Percentiles rank a stretch among this genome's conserved stretches.
These are phyloP conservation scores for Bemisia tabaci DNA, from an alignment of 1,140 invertebrate species.

Conservation along the genomic window DNA sequence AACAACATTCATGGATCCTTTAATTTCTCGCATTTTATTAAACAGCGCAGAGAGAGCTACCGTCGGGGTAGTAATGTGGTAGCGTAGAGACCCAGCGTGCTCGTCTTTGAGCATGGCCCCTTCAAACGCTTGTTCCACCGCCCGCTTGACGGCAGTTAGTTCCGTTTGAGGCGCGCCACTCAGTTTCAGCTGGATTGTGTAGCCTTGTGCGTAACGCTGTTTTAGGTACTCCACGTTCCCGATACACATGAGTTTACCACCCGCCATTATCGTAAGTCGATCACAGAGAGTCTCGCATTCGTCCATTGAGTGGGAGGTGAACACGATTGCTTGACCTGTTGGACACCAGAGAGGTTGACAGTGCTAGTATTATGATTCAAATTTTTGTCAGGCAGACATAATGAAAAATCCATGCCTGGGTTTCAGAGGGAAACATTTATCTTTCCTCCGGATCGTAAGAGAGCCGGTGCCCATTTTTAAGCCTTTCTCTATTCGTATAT, in stretches of 20 bases:
- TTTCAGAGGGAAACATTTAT: too few species aligned
- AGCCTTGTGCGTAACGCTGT: conserved; percentile 32
- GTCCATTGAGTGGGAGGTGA: too few species aligned
- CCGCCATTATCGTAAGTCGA: conserved; percentile 74
- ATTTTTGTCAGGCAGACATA: too few species aligned
- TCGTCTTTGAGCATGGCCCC: too few species aligned
- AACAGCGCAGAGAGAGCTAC: conserved; percentile 39
- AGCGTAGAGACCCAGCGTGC: conserved; percentile 42
- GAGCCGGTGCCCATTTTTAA: too few species aligned
- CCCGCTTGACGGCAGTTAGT: conserved; percentile 9
- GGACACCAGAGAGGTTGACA: too few species aligned
- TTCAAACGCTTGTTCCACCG: conserved; percentile 10
- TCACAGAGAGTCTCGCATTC: conserved; percentile 73
- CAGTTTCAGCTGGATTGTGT: conserved; percentile 33
- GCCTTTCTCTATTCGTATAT: too few species aligned
- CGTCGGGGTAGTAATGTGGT: conserved; percentile 32
- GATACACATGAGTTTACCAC: conserved; percentile 42
- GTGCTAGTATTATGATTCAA: too few species aligned
- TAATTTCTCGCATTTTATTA: conserved; percentile 36
- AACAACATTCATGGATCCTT: conserved; percentile 27
- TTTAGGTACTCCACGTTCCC: conserved; percentile 36
- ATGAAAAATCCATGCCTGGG: too few species aligned
- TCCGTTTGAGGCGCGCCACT: background rate
- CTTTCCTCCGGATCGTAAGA: too few species aligned
- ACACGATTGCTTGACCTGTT: too few species aligned